Base-by-base conservation (phyloP, 2,113 vertebrate species). In the Amphilophus citrinellus region DNA sequence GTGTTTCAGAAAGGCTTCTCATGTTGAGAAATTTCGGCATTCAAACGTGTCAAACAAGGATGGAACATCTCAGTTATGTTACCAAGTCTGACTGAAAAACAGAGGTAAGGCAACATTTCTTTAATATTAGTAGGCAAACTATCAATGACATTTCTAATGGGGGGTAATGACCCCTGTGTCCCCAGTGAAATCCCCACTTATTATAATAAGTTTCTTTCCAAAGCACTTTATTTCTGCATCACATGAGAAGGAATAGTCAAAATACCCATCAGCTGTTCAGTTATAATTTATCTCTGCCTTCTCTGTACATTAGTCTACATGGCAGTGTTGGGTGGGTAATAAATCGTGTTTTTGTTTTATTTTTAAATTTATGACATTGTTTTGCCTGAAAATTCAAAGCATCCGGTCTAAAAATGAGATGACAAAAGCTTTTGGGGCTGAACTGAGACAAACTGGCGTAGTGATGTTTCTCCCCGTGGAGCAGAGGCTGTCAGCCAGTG, bases 221-320 rank as follows among this genome's bases (percentile, higher is more conserved):
- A 39, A 68, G 24, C 27, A 22, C 22, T 30, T 68, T 18, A 68
- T 50, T 71, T 68, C 65, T 27, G 42, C 47, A 24, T 71, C 65
- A 71, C 65, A 50, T 71, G 22, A 71, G 2, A 50, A 71, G 14
- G 47, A 50, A 71, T 50, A 50, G 22, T 22, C 5, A 18, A 68
- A 68, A 68, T 47, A 47, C 14, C 27, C 14, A 18, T 68, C 24
- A 68, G 7, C 24, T 50, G 42, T 71, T 30, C 42, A 50, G 22
- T 68, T 47, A 27, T 27, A 27, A 18, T 27, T 68, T 47, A 68
- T 68, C 3, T 9, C 15, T 50, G 39, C 47, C 27, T 5, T 15
- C 39, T 68, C 0, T 0, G 37, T 39, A 42, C 39, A 42, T 42
- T 44, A 14, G 11, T 44, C 42, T 44, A 3, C 10, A 44, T 44